Evolutionary conservation across 2,797 vertebrate genomes (phyloP).

Genomic region (Numenius phaeopus): DNA sequence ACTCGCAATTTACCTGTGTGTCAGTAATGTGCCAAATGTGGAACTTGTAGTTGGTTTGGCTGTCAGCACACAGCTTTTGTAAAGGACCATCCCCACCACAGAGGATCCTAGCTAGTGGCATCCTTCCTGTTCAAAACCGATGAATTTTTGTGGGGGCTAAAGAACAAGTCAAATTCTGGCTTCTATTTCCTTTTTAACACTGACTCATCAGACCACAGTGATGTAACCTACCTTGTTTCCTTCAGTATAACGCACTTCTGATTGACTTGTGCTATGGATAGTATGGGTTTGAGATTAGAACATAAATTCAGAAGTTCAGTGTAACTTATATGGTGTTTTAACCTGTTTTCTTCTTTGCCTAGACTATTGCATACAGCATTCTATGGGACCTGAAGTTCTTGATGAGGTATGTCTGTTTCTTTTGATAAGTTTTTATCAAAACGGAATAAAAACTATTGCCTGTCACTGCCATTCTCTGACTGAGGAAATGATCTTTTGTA

Average conservation of each 20-base stretch:
- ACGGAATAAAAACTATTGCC: not conserved
- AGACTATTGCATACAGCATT: conserved; percentile 99
- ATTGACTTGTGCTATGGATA: not conserved
- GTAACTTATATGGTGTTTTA: not conserved
- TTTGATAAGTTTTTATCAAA: not conserved
- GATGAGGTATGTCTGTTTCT: conserved; percentile 89
- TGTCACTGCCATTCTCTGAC: not conserved
- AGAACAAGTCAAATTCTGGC: not conserved
- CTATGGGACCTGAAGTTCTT: conserved; percentile 99
- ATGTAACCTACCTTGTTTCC: not conserved
- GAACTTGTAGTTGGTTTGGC: not conserved
- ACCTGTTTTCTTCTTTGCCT: conserved; percentile 48
- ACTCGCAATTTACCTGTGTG: not conserved
- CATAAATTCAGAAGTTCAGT: not conserved
- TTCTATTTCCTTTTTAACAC: not conserved
- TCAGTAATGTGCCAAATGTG: not conserved
- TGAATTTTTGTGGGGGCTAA: not conserved
- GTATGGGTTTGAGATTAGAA: not conserved
- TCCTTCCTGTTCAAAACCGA: not conserved
- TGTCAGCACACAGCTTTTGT: not conserved
- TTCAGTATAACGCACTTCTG: not conserved
- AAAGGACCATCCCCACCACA: not conserved
- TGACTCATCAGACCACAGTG: not conserved
- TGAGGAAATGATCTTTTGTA: not conserved
- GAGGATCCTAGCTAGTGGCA: not conserved